These are phyloP conservation scores for Temnothorax ravouxi DNA, from an alignment of 2,888 invertebrate species.

Conservation along the genomic window DNA sequence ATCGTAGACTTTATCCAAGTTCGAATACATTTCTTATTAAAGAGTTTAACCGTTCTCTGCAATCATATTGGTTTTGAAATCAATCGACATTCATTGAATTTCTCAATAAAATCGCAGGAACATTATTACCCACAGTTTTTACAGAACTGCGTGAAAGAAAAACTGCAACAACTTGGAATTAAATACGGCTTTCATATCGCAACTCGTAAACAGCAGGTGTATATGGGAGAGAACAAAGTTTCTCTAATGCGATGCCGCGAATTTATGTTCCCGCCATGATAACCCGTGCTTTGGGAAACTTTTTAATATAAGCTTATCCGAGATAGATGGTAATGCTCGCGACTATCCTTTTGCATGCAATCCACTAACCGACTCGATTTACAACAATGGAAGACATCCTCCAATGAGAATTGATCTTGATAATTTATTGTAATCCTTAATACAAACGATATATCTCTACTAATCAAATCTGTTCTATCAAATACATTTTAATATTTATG, in stretches of 20 bases:
- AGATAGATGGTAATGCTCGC: slow-evolving; percentile 1
- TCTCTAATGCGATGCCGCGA: background rate
- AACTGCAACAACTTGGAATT: background rate
- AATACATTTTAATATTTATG: background rate
- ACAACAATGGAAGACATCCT: background rate
- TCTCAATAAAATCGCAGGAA: background rate
- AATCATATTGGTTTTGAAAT: slow-evolving; percentile 19
- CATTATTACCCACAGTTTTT: background rate
- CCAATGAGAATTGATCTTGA: background rate
- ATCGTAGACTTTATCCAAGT: background rate
- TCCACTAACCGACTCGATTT: background rate
- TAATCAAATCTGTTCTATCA: background rate
- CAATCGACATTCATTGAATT: background rate
- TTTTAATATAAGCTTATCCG: slow-evolving; percentile 26
- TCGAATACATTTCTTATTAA: slow-evolving; percentile 3
- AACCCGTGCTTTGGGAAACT: background rate
- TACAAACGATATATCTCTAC: background rate
- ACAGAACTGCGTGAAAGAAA: background rate
- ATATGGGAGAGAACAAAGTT: background rate
- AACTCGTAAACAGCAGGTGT: slow-evolving; percentile 22
- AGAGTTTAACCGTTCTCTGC: background rate
- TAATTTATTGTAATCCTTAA: background rate
- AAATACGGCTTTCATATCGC: background rate
- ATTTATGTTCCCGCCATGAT: slow-evolving; percentile 27
- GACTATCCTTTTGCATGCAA: background rate